Evolutionary conservation across 1,140 invertebrate species (phyloP).

Genomic region (Panagrolaimus sp.): DNA sequence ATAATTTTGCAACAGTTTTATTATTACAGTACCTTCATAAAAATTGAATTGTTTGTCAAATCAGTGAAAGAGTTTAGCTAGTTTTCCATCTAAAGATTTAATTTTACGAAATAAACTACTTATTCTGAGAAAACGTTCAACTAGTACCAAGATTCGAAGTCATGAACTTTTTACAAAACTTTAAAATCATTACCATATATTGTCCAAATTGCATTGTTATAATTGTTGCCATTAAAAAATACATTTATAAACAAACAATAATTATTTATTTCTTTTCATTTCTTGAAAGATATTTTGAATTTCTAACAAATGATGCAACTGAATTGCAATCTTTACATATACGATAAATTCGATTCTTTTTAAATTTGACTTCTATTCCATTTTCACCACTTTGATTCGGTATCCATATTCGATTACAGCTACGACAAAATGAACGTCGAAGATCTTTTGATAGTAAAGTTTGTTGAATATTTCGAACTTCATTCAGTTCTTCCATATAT

Average conservation of each 20-base stretch:
- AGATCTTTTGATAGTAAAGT: background rate
- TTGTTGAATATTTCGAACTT: conserved; percentile 10
- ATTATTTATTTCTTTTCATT: background rate
- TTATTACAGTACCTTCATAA: no score
- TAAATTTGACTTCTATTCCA: background rate
- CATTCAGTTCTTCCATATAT: conserved; percentile 1
- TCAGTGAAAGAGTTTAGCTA: no score
- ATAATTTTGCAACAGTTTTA: no score
- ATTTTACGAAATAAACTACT: no score
- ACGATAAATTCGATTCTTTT: background rate
- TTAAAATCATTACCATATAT: no score
- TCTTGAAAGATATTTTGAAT: background rate
- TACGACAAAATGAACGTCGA: background rate
- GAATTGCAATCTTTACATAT: background rate
- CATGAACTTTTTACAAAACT: no score
- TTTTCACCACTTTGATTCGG: background rate
- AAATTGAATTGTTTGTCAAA: no score
- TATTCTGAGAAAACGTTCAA: no score
- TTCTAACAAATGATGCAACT: background rate
- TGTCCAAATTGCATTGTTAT: no score
- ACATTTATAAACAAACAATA: no score
- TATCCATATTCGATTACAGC: conserved; percentile 1
- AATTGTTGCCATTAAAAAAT: background rate
- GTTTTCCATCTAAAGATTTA: no score
- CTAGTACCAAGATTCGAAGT: no score